phyloP scores from a whole-genome alignment of 2,888 invertebrate genomes.

The Xanthia togata region DNA sequence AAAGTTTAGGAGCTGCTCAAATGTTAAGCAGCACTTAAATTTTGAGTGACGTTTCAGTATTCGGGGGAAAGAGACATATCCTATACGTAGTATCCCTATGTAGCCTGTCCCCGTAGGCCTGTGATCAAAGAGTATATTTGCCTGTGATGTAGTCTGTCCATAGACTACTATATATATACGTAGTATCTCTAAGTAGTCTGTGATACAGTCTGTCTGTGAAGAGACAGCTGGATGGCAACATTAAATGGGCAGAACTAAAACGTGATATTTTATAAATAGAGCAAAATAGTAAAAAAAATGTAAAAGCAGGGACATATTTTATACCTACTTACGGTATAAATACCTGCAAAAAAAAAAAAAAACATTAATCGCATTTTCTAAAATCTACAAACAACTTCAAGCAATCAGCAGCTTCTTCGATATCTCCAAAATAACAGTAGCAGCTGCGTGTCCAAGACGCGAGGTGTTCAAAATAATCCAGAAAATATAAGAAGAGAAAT shows the following conservation, averaged over 20 bases:
- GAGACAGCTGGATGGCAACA: conserved; percentile 4
- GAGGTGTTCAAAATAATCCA: not conserved
- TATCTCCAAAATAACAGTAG: conserved; percentile 1
- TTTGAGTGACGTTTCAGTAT: too few relatives aligned
- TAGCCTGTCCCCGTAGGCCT: too few relatives aligned
- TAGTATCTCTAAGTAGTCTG: too few relatives aligned
- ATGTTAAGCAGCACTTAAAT: too few relatives aligned
- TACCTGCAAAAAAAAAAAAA: not conserved
- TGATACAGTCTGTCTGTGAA: too few relatives aligned
- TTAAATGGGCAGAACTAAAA: not conserved
- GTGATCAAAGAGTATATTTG: too few relatives aligned
- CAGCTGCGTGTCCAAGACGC: not conserved
- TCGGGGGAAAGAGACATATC: too few relatives aligned
- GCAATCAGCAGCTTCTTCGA: not conserved
- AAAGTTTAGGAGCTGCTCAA: too few relatives aligned
- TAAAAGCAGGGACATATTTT: conserved; percentile 11
- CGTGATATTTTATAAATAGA: not conserved
- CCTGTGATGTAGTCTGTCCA: too few relatives aligned
- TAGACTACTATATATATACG: too few relatives aligned
- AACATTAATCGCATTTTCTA: not conserved
- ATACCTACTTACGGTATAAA: not conserved
- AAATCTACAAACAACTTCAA: conserved; percentile 1
- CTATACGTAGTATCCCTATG: too few relatives aligned
- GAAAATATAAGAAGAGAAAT: conserved; percentile 8
- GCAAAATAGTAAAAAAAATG: conserved; percentile 27